Evolutionary conservation across 2,113 vertebrate species (phyloP), one percentile per base, ranked within the genome.

Genomic region (Rhinopithecus roxellana): DNA sequence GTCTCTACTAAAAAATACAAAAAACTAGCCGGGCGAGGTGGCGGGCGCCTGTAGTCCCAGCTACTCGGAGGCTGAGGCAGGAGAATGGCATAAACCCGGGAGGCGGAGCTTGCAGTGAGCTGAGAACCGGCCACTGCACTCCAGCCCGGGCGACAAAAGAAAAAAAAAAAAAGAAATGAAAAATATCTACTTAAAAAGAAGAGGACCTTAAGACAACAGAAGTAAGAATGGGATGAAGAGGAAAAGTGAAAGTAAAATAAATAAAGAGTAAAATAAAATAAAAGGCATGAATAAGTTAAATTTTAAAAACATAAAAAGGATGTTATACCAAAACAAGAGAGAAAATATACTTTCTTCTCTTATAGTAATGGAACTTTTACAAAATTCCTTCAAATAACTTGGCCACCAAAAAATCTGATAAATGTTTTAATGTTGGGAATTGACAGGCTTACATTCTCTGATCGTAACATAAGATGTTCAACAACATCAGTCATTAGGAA

Each of bases 241-340:
- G 61, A 90, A 90, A 89, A 59, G 67, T 85, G 48, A 67, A 96
- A 87, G 25, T 70, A 94, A 82, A 82, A 52, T 40, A 94, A 64
- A 81, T n/a, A 80, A 89, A 17, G 18, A 88, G 18, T 57, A 83
- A 83, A 93, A 64, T 80, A 91, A 89, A 89, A 81, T 75, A 88
- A 72, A 92, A 89, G 14, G 27, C n/a, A 93, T 90, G 40, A 94
- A 82, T 8, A 95, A 82, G 74, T 78, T 90, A 90, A 70, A 87
- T 23, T 82, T 95, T 78, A 40, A 87, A 95, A 74, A 67, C 13
- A 55, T 23, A 92, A 92, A 61, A 30, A 67, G 35, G 38, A 91
- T 20, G 5, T 22, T 84, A 23, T 67, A 79, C 18, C 45, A 95
- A 72, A 96, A 52, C 84, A 72, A 89, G n/a, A 93, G 16, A 72